Evolutionary conservation across 2,797 vertebrate species (phyloP), one percentile per base, ranked within the genome.

Genomic region (Chanos chanos): DNA sequence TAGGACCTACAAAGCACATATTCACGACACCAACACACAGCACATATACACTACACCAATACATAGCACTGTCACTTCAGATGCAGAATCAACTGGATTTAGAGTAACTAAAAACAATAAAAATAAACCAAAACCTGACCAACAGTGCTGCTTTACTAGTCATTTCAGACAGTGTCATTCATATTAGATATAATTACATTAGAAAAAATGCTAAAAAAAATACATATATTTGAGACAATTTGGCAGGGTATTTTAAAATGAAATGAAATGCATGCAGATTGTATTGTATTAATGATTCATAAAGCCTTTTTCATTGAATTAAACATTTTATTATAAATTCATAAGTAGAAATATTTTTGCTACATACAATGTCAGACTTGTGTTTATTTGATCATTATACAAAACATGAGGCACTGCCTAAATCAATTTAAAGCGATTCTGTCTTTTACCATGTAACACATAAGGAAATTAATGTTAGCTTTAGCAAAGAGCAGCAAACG

Each of bases 251-350:
- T 39, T 40, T 21, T 19, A 52, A 62, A 49, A 57, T 13, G 12
- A 43, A 56, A 57, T 57, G 52, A 61, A 68, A 71, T 64, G 67
- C 77, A 87, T 79, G 75, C 83, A 81, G 65, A n/a, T n/a, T n/a
- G n/a, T n/a, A n/a, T 81, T 83, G 73, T 74, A 88, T 86, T 70
- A 89, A 90, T 79, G 83, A 91, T 90, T 85, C 87, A 75, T 88
- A 83, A 87, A 79, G 81, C 86, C 78, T 75, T 76, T 87, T 81
- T 79, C 85, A 61, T 86, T 86, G 69, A 72, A 83, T 78, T 85
- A 84, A 79, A 85, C 78, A 69, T 82, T 91, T 91, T 91, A 91
- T 91, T 91, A 89, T 86, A 90, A 89, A 89, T 87, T 90, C 85
- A 89, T 74, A 71, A 80, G 74, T 78, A 56, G 75, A 77, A 69